A percentile compares a stretch with the other conserved stretches of the same genome.
Evolutionary conservation across 2,888 invertebrate genomes (phyloP).

Genomic region (Neria commutata): DNA sequence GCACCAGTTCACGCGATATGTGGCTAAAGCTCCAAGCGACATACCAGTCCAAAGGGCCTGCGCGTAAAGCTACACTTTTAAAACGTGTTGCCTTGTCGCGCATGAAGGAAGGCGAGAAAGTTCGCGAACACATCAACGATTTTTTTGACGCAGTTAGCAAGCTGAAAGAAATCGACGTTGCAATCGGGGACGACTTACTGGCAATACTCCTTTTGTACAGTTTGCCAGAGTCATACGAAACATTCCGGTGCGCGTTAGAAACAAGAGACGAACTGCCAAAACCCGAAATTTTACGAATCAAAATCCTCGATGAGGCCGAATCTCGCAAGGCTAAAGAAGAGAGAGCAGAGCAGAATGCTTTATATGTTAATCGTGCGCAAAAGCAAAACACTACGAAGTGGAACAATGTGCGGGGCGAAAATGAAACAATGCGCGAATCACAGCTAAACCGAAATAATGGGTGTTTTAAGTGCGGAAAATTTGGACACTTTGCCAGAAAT

Average conservation of each 20-base stretch:
- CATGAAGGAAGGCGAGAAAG: neutral
- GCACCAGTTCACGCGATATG: constrained; percentile 3
- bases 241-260: neutral
- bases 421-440: constrained; percentile 8
- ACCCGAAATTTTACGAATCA: neutral
- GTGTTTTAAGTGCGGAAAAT: constrained; percentile 4
- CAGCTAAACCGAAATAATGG: neutral
- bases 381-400: neutral
- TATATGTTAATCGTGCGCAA: neutral
- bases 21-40: constrained; percentile 16
- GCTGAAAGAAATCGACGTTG: constrained; percentile 12
- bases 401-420: neutral
- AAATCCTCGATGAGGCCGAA: neutral
- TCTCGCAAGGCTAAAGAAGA: neutral
- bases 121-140: constrained; percentile 7
- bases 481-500: constrained; percentile 7
- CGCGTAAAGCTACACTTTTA: constrained; percentile 12
- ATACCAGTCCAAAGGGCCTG: constrained; percentile 14
- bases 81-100: constrained; percentile 9
- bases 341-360: neutral
- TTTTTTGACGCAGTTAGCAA: constrained; percentile 20
- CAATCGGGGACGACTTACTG: constrained; percentile 8
- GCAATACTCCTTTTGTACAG: neutral
- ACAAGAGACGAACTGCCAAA: neutral
- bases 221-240: neutral